Evolutionary conservation across 1,140 invertebrate species (phyloP).

Genomic region (Belonocnema kinseyi): DNA sequence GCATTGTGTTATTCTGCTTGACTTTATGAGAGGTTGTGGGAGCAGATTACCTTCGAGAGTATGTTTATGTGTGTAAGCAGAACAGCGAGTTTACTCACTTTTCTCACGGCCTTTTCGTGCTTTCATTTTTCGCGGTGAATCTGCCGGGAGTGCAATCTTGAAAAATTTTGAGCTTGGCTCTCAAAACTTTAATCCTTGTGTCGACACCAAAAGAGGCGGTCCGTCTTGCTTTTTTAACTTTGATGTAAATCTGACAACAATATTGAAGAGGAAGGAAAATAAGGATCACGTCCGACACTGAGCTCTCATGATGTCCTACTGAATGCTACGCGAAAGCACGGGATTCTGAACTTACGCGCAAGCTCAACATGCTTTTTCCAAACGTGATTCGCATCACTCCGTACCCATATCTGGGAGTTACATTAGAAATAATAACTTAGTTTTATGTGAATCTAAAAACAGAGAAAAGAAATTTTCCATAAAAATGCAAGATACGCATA

Average conservation of each 20-base stretch:
- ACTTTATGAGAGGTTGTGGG: conserved; percentile 25
- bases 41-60: conserved; percentile 32
- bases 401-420: background rate
- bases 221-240: background rate
- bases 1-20: conserved; percentile 8
- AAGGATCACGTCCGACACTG: conserved; percentile 44
- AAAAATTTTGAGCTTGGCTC: conserved; percentile 26
- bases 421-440: background rate
- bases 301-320: conserved; percentile 51
- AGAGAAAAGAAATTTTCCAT: background rate
- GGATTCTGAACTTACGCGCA: conserved; percentile 55
- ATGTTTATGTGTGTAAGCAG: conserved; percentile 30
- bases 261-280: background rate
- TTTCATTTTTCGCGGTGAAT: conserved; percentile 59
- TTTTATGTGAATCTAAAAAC: background rate
- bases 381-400: conserved; percentile 40
- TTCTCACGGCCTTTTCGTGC: conserved; percentile 69
- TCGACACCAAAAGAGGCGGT: conserved; percentile 10
- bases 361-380: conserved; percentile 55
- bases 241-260: conserved; percentile 1
- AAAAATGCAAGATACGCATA: too few relatives aligned
- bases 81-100: conserved; percentile 62
- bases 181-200: background rate
- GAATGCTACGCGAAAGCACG: conserved; percentile 58
- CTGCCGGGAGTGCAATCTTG: conserved; percentile 46